phyloP scores from a whole-genome alignment of 2,113 vertebrate species.

The cattle (Bos taurus) region ARS-UCD2.0 NC_037340.1:79168501-79169000 shows the following conservation, averaged over 20 bases:
- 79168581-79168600: not conserved
- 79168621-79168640: not conserved
- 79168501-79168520: not conserved
- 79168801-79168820: not conserved
- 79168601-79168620: not conserved
- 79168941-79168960: fast-evolving
- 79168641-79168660: not conserved
- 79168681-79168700: not conserved
- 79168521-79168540: not conserved
- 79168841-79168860: not conserved
- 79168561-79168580: not conserved
- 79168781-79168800: not conserved
- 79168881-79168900: not conserved
- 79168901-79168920: not conserved
- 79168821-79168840: not conserved
- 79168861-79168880: not conserved
- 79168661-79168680: not conserved
- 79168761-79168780: not conserved
- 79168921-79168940: not conserved
- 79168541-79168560: not conserved
- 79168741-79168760: not conserved
- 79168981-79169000: not conserved
- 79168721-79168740: not conserved
- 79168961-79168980: not conserved
- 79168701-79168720: fast-evolving